Conservation (phyloP, 2,888 invertebrate species). For the Tinea pellionella region DNA sequence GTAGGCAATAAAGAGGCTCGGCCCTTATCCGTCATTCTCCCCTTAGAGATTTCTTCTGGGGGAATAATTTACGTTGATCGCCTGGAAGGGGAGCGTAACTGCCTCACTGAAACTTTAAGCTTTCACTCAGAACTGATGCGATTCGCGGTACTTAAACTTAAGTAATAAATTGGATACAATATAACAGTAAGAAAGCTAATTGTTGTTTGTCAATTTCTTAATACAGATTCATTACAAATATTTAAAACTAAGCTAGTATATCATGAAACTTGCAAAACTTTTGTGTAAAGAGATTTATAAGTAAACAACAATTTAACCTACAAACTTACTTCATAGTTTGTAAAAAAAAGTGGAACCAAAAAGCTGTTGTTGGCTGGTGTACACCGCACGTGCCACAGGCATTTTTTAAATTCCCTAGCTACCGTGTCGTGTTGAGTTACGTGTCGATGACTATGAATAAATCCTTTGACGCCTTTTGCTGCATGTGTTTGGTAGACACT, state of each 20-base stretch:
- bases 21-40: constrained; percentile 67
- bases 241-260: background rate
- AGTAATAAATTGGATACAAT: constrained; percentile 59
- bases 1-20: constrained; percentile 61
- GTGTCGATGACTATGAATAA: constrained; percentile 53
- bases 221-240: constrained; percentile 7
- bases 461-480: constrained; percentile 59
- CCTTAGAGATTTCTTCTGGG: constrained; percentile 66
- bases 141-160: constrained; percentile 58
- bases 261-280: background rate
- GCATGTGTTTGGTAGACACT: constrained; percentile 46
- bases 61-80: constrained; percentile 69
- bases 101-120: constrained; percentile 68
- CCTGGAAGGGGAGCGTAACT: constrained; percentile 62
- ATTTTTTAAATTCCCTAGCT: constrained; percentile 26
- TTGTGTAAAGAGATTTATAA: background rate
- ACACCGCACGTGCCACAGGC: constrained; percentile 23
- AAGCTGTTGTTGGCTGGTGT: background rate
- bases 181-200: constrained; percentile 32
- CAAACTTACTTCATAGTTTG: background rate
- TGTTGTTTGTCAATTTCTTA: constrained; percentile 15
- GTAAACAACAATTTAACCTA: background rate
- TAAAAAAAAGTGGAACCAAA: background rate
- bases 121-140: constrained; percentile 60
- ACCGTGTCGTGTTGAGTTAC: constrained; percentile 27